Percentiles rank a stretch among this genome's conserved stretches.
phyloP scores from a whole-genome alignment of 2,888 invertebrate genomes.

The Drosophila flavopinicola region DNA sequence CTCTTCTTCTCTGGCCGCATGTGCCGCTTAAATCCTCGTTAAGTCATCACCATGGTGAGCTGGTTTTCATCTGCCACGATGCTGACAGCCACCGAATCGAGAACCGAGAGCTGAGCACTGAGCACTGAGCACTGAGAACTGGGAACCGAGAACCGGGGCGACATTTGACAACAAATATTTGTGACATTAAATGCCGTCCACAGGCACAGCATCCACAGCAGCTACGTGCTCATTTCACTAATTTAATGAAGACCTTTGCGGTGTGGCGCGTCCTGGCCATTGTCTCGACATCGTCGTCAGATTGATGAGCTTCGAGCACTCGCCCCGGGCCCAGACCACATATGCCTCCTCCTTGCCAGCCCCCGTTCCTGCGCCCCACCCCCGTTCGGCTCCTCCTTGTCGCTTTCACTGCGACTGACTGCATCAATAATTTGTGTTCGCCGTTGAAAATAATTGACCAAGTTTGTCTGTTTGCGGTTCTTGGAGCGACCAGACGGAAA shows the following conservation, averaged over 20 bases:
- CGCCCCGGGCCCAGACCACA: slow-evolving; percentile 56
- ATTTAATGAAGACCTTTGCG: slow-evolving; percentile 82
- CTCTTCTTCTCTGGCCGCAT: too few species aligned
- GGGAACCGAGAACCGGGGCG: slow-evolving; percentile 40
- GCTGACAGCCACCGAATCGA: slow-evolving; percentile 53
- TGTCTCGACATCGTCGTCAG: slow-evolving; percentile 65
- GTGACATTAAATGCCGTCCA: slow-evolving; percentile 70
- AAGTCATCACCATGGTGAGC: slow-evolving; percentile 68
- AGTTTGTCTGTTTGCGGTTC: slow-evolving; percentile 78
- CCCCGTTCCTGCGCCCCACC: too few species aligned
- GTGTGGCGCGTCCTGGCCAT: slow-evolving; percentile 67
- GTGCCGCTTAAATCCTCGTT: slow-evolving; percentile 62
- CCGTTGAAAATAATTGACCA: slow-evolving; percentile 81
- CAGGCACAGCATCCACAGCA: slow-evolving; percentile 8
- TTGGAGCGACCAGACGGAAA: slow-evolving; percentile 43
- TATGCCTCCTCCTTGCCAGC: slow-evolving; percentile 24
- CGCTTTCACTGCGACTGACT: slow-evolving; percentile 54
- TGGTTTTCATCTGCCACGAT: slow-evolving; percentile 29
- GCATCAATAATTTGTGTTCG: slow-evolving; percentile 81
- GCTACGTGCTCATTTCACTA: slow-evolving; percentile 77
- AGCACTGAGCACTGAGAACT: too few species aligned
- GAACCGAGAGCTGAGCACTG: too few species aligned
- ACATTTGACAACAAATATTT: slow-evolving; percentile 80
- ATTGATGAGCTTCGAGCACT: slow-evolving; percentile 64
- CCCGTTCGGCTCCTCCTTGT: slow-evolving; percentile 10